phyloP scores from a whole-genome alignment of 2,113 vertebrate genomes.

The Seriola dumerili region DNA sequence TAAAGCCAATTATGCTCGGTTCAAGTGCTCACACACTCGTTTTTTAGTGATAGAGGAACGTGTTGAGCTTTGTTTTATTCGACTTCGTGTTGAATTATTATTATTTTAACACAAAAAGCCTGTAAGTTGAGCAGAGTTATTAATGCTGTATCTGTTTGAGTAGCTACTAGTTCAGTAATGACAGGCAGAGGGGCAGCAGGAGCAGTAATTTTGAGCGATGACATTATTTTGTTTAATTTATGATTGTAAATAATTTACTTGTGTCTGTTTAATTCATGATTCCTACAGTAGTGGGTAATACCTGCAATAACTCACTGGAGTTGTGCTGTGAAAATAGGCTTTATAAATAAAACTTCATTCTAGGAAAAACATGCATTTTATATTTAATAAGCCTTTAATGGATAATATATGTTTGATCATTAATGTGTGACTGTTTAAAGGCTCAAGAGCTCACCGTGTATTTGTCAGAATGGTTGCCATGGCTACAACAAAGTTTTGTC shows the following conservation, averaged over 20 bases:
- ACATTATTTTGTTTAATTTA: conserved; percentile 18
- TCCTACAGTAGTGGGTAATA: conserved; percentile 1
- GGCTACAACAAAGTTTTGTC: neutral
- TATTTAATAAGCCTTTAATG: neutral
- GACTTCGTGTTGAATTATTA: neutral
- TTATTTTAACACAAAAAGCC: neutral
- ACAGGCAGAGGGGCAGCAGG: neutral
- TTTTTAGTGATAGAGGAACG: neutral
- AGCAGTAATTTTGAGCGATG: neutral
- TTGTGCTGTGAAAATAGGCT: neutral
- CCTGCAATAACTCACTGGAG: neutral
- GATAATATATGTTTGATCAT: conserved; percentile 15
- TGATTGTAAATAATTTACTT: conserved; percentile 21
- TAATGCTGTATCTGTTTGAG: neutral
- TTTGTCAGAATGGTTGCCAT: conserved; percentile 29
- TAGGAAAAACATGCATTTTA: neutral
- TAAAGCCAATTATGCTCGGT: neutral
- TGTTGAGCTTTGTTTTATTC: neutral
- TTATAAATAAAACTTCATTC: neutral
- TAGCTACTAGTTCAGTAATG: conserved; percentile 4
- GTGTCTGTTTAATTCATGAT: conserved; percentile 6
- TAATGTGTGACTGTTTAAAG: neutral
- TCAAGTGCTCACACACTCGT: neutral
- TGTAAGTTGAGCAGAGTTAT: neutral
- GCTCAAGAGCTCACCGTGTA: neutral